phyloP scores from a whole-genome alignment of 2,888 invertebrate species.

The Subacronicta megacephala region DNA sequence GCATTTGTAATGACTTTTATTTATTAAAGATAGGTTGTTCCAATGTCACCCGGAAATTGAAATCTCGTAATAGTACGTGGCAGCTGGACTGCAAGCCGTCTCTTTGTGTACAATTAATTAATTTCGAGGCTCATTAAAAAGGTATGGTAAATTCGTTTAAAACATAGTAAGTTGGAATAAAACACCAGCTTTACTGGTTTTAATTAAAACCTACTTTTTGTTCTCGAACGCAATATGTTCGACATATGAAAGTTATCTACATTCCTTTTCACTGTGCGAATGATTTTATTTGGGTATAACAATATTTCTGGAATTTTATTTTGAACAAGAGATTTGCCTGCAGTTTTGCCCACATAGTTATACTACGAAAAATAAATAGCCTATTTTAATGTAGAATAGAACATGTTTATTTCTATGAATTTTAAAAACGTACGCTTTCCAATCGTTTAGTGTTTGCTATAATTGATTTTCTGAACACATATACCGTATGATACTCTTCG shows the following conservation, averaged over 20 bases:
- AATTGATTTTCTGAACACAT: no score
- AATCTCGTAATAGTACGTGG: neutral
- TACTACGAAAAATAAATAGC: no score
- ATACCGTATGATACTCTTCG: no score
- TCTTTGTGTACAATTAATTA: slow-evolving; percentile 5
- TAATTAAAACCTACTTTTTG: slow-evolving; percentile 14
- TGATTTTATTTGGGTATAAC: neutral
- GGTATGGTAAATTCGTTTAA: neutral
- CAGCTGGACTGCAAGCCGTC: neutral
- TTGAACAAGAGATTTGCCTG: no score
- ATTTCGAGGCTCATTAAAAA: neutral
- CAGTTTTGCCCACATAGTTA: no score
- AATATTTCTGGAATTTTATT: no score
- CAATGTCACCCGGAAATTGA: slow-evolving; percentile 17
- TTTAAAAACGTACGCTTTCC: no score
- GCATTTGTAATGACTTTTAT: slow-evolving; percentile 34
- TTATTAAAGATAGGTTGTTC: slow-evolving; percentile 20
- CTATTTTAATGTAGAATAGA: no score
- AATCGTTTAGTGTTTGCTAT: no score
- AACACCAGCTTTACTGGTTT: neutral
- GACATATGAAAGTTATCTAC: slow-evolving; percentile 5
- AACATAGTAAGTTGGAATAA: no score
- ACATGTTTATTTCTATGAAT: no score
- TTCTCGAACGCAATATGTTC: slow-evolving; percentile 6
- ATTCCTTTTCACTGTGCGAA: neutral